Percentiles rank a stretch among this genome's conserved stretches.
Evolutionary conservation across 2,888 invertebrate species (phyloP).

Genomic region (Campoplex capitator): DNA sequence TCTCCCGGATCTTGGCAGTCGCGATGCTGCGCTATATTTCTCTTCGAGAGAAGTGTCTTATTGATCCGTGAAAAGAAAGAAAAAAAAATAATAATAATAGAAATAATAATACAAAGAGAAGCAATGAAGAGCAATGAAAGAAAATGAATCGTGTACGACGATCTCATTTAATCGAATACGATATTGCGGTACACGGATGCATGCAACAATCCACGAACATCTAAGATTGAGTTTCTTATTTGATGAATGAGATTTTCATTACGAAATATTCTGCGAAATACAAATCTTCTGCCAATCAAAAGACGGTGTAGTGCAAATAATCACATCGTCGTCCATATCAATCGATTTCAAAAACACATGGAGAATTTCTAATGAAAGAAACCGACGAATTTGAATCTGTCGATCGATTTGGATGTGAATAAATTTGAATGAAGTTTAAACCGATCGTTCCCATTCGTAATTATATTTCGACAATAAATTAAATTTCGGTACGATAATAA

Average conservation of each 20-base stretch:
- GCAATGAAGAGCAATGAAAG: conserved; percentile 10
- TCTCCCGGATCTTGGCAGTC: conserved; percentile 69
- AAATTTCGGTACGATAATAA: not conserved
- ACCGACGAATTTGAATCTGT: not conserved
- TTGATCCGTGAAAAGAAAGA: conserved; percentile 36
- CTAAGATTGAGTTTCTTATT: not conserved
- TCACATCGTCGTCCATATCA: not conserved
- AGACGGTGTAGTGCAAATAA: not conserved
- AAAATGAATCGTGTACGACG: conserved; percentile 11
- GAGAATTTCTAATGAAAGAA: no score
- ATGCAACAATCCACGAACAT: not conserved
- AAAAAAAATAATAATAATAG: conserved; percentile 2
- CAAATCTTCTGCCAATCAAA: not conserved
- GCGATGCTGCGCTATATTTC: conserved; percentile 41
- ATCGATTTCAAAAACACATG: not conserved
- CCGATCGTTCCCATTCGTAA: not conserved
- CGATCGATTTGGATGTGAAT: not conserved
- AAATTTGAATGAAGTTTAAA: not conserved
- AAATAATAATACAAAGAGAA: conserved; percentile 24
- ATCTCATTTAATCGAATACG: not conserved
- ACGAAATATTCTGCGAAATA: not conserved
- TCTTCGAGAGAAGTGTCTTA: conserved; percentile 47
- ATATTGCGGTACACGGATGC: not conserved
- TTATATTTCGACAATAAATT: not conserved
- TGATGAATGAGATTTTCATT: not conserved